Percentiles rank a stretch among this genome's conserved stretches.
phyloP scores from a whole-genome alignment of 2,888 invertebrate species.

The Drosophila multiciliata region DNA sequence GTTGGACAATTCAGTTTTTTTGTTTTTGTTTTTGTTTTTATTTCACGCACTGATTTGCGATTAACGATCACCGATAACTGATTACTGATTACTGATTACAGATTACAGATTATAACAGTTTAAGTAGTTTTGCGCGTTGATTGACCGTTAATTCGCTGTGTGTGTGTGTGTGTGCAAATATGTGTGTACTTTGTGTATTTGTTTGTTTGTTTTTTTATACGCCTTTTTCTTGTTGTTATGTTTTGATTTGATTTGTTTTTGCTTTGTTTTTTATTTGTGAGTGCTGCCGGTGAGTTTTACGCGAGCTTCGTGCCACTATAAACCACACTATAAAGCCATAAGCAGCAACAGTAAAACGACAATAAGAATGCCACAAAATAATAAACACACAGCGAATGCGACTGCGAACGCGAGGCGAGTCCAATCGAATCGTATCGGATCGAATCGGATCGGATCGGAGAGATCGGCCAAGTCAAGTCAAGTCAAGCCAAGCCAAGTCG shows the following conservation, averaged over 20 bases:
- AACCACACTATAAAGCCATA: slow-evolving; percentile 65
- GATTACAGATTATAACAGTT: slow-evolving; percentile 9
- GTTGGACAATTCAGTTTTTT: slow-evolving; percentile 61
- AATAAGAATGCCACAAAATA: slow-evolving; percentile 75
- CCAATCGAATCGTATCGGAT: slow-evolving; percentile 30
- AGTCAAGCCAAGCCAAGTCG: slow-evolving; percentile 27
- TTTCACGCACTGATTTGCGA: slow-evolving; percentile 41
- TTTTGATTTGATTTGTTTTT: slow-evolving; percentile 6
- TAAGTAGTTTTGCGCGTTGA: slow-evolving; percentile 37
- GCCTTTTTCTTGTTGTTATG: slow-evolving; percentile 18
- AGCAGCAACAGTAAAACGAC: slow-evolving; percentile 77
- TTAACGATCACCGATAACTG: slow-evolving; percentile 25
- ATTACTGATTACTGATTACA: slow-evolving; percentile 10
- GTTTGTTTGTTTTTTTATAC: not conserved
- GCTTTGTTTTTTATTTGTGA: slow-evolving; percentile 22
- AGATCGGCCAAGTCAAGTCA: slow-evolving; percentile 45
- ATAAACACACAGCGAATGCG: slow-evolving; percentile 58
- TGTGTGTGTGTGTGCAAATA: slow-evolving; percentile 6
- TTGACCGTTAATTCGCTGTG: slow-evolving; percentile 39
- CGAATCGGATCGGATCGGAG: slow-evolving; percentile 40
- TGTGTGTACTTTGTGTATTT: slow-evolving; percentile 20
- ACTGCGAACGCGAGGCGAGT: slow-evolving; percentile 27
- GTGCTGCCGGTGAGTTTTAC: slow-evolving; percentile 36
- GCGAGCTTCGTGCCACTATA: slow-evolving; percentile 55
- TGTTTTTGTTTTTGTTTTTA: slow-evolving; percentile 4